Base-by-base conservation (phyloP, 1,140 invertebrate species). In the Batillaria attramentaria region DNA sequence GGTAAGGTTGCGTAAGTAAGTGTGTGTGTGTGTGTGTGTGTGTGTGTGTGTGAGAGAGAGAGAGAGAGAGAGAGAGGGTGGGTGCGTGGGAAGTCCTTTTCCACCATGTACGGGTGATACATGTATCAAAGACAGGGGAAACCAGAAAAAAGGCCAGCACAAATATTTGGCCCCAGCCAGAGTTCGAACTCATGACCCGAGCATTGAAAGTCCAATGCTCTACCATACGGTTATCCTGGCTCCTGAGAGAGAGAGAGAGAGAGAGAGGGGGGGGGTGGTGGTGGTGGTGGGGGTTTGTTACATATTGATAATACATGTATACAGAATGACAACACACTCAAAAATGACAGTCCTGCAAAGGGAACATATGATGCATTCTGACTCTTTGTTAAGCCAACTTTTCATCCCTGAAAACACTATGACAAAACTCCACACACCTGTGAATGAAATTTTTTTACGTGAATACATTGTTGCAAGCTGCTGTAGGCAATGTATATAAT, bases 1-100 rank as follows among this genome's bases (percentile, higher is more conserved):
- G 31, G 6, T 20, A 70, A 41, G 3, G 13, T n/a, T 42, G 5
- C 18, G 39, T 70, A 41, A 24, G 68, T 46, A 6, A 6, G 37
- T 68, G 8, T 68, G 65, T 68, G 37, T n/a, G 37, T 54, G 35
- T 37, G 31, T 33, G 54, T 18, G 3, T 18, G 39, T 62, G 35
- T 31, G 66, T 37, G 66, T 37, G 33, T 37, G 66, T 37, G 66
- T 37, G 33, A 8, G 33, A 69, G 66, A 69, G 66, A 69, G 33
- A 5, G 33, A 69, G 33, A 69, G 66, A 69, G 66, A 37, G 33
- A 69, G 39, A 69, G 39, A 37, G 65, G 4, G 65, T 33, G 31
- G 3, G 65, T 33, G 31, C 18, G 37, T 18, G 37, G 37, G 65
- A 68, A 41, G 6, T 10, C 5, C 37, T 3, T 8, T 42, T 8